Base-by-base conservation (phyloP, 2,797 vertebrate species). In the Enteromius thamalakanensis region DNA sequence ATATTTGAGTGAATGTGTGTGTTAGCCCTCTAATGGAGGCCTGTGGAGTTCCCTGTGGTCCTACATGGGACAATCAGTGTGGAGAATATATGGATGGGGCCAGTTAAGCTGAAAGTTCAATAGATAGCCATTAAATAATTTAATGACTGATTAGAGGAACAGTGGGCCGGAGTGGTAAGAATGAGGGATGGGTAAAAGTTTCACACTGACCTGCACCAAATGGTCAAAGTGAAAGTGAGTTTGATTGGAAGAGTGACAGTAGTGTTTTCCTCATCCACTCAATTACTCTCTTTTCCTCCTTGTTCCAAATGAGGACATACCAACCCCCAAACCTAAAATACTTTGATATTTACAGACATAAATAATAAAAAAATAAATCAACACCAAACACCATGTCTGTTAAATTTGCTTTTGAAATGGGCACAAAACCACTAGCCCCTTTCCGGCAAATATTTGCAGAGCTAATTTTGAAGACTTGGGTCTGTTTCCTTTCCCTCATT, bases 401-500 rank as follows among this genome's bases (percentile, higher is more conserved):
- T 94, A 91, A 90, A 88, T 90, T 86, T 91, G 90, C 92, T 90
- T 91, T 91, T 91, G 91, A 93, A 95, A 94, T 92, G 92, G 90
- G 88, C 90, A 89, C 88, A 88, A 93, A 93, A 93, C 93, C 94
- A 88, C 94, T 86, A 92, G 90, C 72, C 94, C 92, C 94, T 85
- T 87, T 89, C 88, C 64, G 91, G 93, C 90, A 95, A 95, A 95
- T 95, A 95, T 95, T 95, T 95, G 92, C 92, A 88, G 91, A 95
- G 94, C 94, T 95, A 95, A 95, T 95, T 95, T 90, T 85, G 94
- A 94, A 88, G 89, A 90, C 84, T 83, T 91, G 80, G 88, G 88
- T 91, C 93, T 91, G 83, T 90, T 91, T 90, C 87, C 90, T 89
- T 92, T 91, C 37, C 79, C 82, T 87, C 62, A 45, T 87, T 84